Conservation (phyloP, 2,797 vertebrate genomes). For the Phataginus tricuspis region DNA sequence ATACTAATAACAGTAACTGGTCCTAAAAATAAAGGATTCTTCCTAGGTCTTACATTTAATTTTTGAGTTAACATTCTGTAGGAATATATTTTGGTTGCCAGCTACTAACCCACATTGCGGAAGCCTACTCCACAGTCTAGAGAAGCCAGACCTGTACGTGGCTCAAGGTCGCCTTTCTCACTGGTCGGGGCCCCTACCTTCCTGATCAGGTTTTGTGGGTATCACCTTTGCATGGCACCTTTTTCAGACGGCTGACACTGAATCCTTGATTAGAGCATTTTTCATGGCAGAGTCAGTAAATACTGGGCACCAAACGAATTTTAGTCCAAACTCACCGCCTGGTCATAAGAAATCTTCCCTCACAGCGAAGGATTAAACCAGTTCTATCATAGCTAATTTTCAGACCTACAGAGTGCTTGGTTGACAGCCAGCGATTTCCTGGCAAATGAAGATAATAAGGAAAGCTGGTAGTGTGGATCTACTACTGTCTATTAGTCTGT, state of each 20-base stretch:
- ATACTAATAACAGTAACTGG: background rate
- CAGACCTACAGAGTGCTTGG: background rate
- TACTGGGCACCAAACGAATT: background rate
- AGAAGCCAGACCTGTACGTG: background rate
- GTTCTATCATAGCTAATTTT: background rate
- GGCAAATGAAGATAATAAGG: background rate
- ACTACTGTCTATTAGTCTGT: too few relatives aligned
- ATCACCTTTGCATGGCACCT: background rate
- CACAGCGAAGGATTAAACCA: background rate
- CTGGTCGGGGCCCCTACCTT: background rate
- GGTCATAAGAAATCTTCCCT: background rate
- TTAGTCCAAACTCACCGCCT: background rate
- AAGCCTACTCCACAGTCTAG: background rate
- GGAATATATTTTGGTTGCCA: background rate
- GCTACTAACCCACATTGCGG: background rate
- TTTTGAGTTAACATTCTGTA: background rate
- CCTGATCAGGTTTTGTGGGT: background rate
- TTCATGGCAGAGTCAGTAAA: background rate
- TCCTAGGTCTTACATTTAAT: background rate
- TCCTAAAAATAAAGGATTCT: background rate
- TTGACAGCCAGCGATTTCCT: background rate
- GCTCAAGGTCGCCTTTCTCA: background rate
- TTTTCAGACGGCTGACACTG: background rate
- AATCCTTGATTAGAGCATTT: background rate
- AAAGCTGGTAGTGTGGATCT: background rate